Percentiles rank a stretch among this genome's conserved stretches.
Evolutionary conservation across 2,888 invertebrate genomes (phyloP).

Genomic region (Morpho helenor): DNA sequence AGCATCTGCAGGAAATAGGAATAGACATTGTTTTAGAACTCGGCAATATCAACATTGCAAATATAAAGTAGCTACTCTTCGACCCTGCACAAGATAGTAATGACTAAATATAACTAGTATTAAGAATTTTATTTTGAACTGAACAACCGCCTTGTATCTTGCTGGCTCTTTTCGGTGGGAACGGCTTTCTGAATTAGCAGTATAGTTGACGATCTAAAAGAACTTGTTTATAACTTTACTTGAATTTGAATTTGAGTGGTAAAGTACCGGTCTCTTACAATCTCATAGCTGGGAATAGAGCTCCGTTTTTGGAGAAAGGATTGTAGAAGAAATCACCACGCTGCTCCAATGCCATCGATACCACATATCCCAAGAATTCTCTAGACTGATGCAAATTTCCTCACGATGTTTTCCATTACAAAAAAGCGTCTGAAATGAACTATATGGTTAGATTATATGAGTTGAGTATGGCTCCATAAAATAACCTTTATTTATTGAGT

Average conservation of each 20-base stretch:
- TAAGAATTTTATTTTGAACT: not conserved
- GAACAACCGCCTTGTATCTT: not conserved
- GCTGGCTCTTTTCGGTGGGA: too few species aligned
- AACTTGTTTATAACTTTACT: too few species aligned
- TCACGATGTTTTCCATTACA: not conserved
- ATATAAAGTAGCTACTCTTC: not conserved
- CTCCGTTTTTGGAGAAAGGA: not conserved
- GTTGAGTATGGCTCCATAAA: constrained; percentile 2
- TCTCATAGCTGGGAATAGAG: not conserved
- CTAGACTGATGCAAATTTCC: not conserved
- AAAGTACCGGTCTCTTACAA: too few species aligned
- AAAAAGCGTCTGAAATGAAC: too few species aligned
- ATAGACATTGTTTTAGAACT: not conserved
- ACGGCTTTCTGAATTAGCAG: too few species aligned
- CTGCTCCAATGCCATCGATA: too few species aligned
- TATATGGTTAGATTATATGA: too few species aligned
- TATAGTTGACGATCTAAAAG: too few species aligned
- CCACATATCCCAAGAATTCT: too few species aligned
- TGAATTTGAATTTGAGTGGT: not conserved
- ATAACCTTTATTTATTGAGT: constrained; percentile 8
- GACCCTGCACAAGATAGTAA: too few species aligned
- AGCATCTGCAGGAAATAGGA: constrained; percentile 5
- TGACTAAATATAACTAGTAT: too few species aligned
- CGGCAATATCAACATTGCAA: not conserved
- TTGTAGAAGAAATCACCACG: not conserved